Evolutionary conservation across 2,797 vertebrate species (phyloP).

Genomic region (Alectoris magna): DNA sequence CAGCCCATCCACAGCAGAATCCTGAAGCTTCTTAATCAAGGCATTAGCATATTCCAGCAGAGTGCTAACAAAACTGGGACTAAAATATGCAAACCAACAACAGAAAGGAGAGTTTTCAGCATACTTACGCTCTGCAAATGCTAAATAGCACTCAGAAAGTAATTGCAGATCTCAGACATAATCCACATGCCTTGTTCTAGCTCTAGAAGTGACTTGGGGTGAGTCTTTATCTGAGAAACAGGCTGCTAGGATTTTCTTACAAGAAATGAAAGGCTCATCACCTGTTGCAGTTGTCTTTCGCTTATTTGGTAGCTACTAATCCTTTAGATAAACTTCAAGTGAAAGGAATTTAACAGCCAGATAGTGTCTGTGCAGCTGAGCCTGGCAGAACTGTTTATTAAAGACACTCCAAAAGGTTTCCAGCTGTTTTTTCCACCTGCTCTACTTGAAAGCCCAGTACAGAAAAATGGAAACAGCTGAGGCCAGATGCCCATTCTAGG

Average conservation of each 20-base stretch:
- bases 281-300: conserved; percentile 39
- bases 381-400: conserved; percentile 9
- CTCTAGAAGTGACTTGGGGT: conserved; percentile 12
- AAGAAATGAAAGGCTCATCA: conserved; percentile 34
- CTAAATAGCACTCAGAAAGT: conserved; percentile 47
- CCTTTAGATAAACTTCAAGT: conserved; percentile 51
- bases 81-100: conserved; percentile 35
- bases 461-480: conserved; percentile 30
- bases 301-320: conserved; percentile 38
- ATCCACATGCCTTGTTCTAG: conserved; percentile 36
- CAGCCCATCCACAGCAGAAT: background rate
- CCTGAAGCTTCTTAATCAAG: conserved; percentile 4
- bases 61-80: conserved; percentile 2
- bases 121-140: conserved; percentile 34
- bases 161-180: conserved; percentile 9
- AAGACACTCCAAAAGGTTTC: conserved; percentile 47
- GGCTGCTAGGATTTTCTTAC: conserved; percentile 38
- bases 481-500: background rate
- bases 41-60: conserved; percentile 33
- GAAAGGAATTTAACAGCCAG: conserved; percentile 44
- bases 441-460: background rate
- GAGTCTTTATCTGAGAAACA: conserved; percentile 17
- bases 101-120: conserved; percentile 16
- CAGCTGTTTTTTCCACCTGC: conserved; percentile 59
- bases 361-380: background rate